Evolutionary conservation across 2,797 vertebrate genomes (phyloP), one percentile per base, ranked within the genome.

Genomic region (Coendou prehensilis): DNA sequence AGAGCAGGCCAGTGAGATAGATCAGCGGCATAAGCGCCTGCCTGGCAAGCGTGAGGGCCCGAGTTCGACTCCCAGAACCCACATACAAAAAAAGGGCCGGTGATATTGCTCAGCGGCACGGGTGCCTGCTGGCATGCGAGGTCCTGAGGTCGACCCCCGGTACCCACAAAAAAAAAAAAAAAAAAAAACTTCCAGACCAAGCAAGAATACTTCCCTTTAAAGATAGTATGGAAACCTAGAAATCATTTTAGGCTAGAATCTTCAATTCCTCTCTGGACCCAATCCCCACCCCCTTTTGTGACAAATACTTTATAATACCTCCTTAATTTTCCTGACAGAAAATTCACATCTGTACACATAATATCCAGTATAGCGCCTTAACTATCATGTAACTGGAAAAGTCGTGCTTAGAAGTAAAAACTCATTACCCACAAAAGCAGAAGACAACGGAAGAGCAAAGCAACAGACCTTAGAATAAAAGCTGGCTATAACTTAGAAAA

Each of bases 211-310:
- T 83, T 87, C 30, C 6, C 45, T 83, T 79, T 83, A 22, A 76
- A 89, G 47, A 47, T n/a, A 41, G 2, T 50, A 17, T 50, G 5
- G 64, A 20, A 41, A 56, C 23, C 22, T 28, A 69, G 30, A 59
- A 73, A 81, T 81, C 9, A 6, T 92, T 91, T n/a, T 56, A 91
- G 64, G 30, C 13, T 50, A 33, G 23, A 69, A 2, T 52, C 47
- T 94, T 94, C 80, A 80, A 28, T 57, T 78, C 26, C 30, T 63
- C 61, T 88, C 69, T 73, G 28, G 75, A 83, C 45, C n/a, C 45
- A 61, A 15, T 45, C 26, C 4, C 30, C 20, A 15, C 41, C 17
- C 9, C 28, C 41, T 69, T 95, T 54, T 30, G 14, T 78, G 59
- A 78, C 75, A 90, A 80, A 37, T 69, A 73, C 14, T 87, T 80